Percentiles rank a stretch among this genome's conserved stretches.
Conservation (phyloP, 1,140 invertebrate genomes). For the Oryzaephilus surinamensis region DNA sequence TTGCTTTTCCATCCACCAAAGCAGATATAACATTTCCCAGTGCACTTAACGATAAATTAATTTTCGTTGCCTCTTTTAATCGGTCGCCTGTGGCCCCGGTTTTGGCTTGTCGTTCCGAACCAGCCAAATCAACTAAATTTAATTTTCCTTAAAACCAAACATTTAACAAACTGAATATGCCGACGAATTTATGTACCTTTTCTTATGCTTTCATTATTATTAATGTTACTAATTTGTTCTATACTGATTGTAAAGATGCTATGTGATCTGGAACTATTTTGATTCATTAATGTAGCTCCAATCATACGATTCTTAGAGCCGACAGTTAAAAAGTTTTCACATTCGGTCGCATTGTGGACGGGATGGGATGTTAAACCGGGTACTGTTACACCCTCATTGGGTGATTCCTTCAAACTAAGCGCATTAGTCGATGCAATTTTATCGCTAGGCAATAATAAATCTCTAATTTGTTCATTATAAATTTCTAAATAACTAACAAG, state of each 20-base stretch:
- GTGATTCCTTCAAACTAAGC: constrained; percentile 69
- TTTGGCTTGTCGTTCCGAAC: constrained; percentile 77
- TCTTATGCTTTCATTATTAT: constrained; percentile 42
- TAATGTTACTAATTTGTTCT: constrained; percentile 57
- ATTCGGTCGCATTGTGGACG: constrained; percentile 52
- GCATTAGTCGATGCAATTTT: constrained; percentile 22
- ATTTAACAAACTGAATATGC: constrained; percentile 26
- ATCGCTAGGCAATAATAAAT: constrained; percentile 30
- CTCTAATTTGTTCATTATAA: constrained; percentile 78
- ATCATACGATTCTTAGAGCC: constrained; percentile 73
- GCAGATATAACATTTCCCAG: constrained; percentile 92
- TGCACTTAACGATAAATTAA: constrained; percentile 88
- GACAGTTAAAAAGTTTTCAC: constrained; percentile 61
- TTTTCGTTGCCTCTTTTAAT: constrained; percentile 89
- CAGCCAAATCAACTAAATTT: constrained; percentile 84
- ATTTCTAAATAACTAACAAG: constrained; percentile 90
- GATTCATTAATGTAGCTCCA: constrained; percentile 89
- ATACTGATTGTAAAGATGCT: constrained; percentile 86
- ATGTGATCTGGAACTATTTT: constrained; percentile 78
- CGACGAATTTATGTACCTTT: no score
- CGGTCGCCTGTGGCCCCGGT: constrained; percentile 78
- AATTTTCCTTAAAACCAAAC: constrained; percentile 62
- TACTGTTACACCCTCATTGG: constrained; percentile 74
- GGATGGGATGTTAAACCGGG: constrained; percentile 41
- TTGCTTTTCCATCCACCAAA: constrained; percentile 78